phyloP scores from a whole-genome alignment of 2,888 invertebrate genomes.

The Netelia fuscicornis region DNA sequence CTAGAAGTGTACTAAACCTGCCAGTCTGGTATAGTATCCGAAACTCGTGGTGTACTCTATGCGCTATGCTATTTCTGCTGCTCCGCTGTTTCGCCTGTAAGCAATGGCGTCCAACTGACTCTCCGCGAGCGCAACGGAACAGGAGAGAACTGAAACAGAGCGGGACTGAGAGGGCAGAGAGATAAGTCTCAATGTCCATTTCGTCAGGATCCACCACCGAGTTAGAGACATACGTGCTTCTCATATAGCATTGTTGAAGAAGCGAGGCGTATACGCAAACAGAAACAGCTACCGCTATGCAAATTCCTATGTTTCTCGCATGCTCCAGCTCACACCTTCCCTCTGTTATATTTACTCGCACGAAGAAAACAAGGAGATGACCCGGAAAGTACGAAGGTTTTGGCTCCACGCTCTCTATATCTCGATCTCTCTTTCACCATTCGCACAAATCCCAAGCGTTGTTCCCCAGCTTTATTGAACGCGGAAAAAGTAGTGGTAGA shows the following conservation, averaged over 20 bases:
- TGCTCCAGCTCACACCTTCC: slow-evolving; percentile 37
- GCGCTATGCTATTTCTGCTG: slow-evolving; percentile 30
- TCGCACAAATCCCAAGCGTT: slow-evolving; percentile 14
- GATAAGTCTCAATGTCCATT: slow-evolving; percentile 59
- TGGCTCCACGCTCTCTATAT: slow-evolving; percentile 33
- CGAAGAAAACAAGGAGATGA: slow-evolving; percentile 22
- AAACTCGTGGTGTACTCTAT: slow-evolving; percentile 41
- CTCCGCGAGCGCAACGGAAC: slow-evolving; percentile 10
- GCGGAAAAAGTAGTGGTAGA: not conserved
- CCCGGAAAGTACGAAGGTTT: slow-evolving; percentile 19
- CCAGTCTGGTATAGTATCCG: slow-evolving; percentile 33
- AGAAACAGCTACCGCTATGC: slow-evolving; percentile 63
- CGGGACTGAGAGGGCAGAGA: slow-evolving; percentile 21
- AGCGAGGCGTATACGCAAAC: slow-evolving; percentile 42
- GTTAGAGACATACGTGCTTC: slow-evolving; percentile 60
- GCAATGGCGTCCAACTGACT: slow-evolving; percentile 62
- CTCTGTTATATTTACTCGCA: slow-evolving; percentile 18
- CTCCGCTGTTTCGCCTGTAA: slow-evolving; percentile 33
- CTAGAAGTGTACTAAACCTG: slow-evolving; percentile 17
- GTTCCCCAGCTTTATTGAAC: slow-evolving; percentile 57
- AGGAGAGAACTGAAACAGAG: slow-evolving; percentile 15
- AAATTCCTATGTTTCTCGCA: slow-evolving; percentile 64
- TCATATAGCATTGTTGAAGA: slow-evolving; percentile 31
- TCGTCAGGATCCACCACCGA: slow-evolving; percentile 65
- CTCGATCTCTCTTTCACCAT: slow-evolving; percentile 27